Base-by-base conservation (phyloP, 2,888 invertebrate genomes). In the Acleris cristana region DNA sequence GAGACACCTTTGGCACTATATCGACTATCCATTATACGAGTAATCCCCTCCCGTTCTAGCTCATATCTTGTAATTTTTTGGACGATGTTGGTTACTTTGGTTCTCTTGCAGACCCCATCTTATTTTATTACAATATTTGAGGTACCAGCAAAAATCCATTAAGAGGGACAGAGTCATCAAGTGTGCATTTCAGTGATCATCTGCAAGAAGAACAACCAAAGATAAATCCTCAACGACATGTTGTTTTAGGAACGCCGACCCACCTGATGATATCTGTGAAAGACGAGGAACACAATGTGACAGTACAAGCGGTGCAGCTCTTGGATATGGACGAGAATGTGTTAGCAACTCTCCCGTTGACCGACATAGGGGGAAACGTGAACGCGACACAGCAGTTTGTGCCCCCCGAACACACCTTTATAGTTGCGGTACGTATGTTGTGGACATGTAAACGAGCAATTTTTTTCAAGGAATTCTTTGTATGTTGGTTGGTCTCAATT, bases 381-480 rank as follows among this genome's bases (percentile, higher is more conserved):
- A 65, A 69, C 45, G 34, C 30, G 19, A 65, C 69, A 16, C 26
- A 34, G 2, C 51, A 56, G 51, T 69, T 69, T 34, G 18, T 65
- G 21, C 44, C 69, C 4, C 69, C 69, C 0, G 45, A 61, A 8
- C 1, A 52, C 7, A 59, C 56, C 19, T 69, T 69, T 18, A 60
- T 62, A 53, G 57, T 69, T 44, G 61, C 65, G 26, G 69, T 69
- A 69, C 5, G 69, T 69, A 44, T 16, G 7, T 48, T 18, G 18
- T 1, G 3, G 48, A 44, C 5, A 16, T 2, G 8, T 8, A 30
- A 30, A 8, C 30, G 30, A 30, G 30, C 8, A 14, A 44, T 16
- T 44, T 16, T 44, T 44, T 14, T 1, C n/a, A 4, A 0, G 44
- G 12, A 45, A 45, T 45, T 45, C 0, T 1, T n/a, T 4, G 16